Evolutionary conservation across 2,797 vertebrate species (phyloP), one percentile per base, ranked within the genome.

Genomic region (Anguilla obscura): DNA sequence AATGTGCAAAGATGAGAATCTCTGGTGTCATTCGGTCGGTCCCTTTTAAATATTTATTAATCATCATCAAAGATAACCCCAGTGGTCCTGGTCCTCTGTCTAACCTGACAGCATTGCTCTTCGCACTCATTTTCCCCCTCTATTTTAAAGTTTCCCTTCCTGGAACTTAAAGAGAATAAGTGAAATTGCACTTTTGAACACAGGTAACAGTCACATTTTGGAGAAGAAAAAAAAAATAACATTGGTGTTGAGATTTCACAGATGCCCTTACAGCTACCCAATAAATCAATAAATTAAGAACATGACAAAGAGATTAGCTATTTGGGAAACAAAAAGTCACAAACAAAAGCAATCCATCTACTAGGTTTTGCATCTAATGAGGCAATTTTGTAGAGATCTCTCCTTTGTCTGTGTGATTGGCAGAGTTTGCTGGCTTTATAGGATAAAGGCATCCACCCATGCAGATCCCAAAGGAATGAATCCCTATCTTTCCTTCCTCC

Each of bases 361-460:
- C 16, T 60, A 7, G 63, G 10, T 36, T 14, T 14, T 30, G 30
- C 66, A 2, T 36, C 69, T 74, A 33, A 24, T 60, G 74, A 4
- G 3, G 71, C 30, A 71, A 87, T 60, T 80, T 56, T 12, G n/a
- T 58, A 5, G 86, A n/a, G 40, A 56, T 36, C 71, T 14, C 16
- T 48, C 86, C 76, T 58, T n/a, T 60, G 52, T 87, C 21, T 56
- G 86, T 58, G 16, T 69, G 69, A 36, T 27, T 36, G 69, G 71
- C 52, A 27, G 40, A 27, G 50, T 21, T 27, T 54, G 86, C 54
- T 71, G 36, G 50, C 74, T 58, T 58, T 58, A 74, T 87, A 71
- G 76, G 86, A 80, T 80, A 54, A 76, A 87, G 52, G 27, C 69
- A 74, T 33, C 33, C 71, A 58, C 71, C 50, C 86, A 18, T 58